A percentile compares a stretch with the other conserved stretches of the same genome.
phyloP scores from a whole-genome alignment of 2,888 invertebrate species.

The Sphecodes monilicornis region DNA sequence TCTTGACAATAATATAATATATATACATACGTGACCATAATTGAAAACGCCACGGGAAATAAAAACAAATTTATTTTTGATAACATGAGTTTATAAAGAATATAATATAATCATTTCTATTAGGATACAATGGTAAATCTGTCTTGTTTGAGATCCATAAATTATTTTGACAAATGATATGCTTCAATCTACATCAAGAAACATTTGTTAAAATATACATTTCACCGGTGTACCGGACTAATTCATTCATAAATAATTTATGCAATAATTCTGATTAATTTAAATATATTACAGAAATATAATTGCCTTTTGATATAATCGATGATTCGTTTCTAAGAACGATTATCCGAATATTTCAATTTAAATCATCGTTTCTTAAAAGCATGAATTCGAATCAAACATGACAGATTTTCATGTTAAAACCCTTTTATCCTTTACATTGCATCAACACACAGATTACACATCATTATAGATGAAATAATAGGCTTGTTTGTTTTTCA shows the following conservation, averaged over 20 bases:
- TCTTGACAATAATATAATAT: conserved; percentile 74
- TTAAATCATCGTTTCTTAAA: conserved; percentile 14
- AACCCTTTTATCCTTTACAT: conserved; percentile 49
- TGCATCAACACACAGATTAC: conserved; percentile 77
- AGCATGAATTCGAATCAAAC: conserved; percentile 55
- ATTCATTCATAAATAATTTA: conserved; percentile 26
- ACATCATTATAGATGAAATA: conserved; percentile 78
- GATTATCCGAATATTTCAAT: conserved; percentile 20
- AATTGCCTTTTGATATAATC: conserved; percentile 18
- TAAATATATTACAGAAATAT: conserved; percentile 43
- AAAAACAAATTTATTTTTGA: conserved; percentile 81
- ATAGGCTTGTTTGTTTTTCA: conserved; percentile 76
- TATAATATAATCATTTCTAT: conserved; percentile 76
- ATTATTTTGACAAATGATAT: not conserved
- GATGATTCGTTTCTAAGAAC: not conserved
- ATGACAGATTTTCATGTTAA: conserved; percentile 67
- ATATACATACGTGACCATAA: conserved; percentile 77
- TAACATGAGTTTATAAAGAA: conserved; percentile 82
- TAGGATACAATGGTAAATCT: conserved; percentile 72
- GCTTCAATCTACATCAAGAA: conserved; percentile 23
- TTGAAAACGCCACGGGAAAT: conserved; percentile 79
- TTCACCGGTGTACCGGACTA: not conserved
- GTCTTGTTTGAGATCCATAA: conserved; percentile 67
- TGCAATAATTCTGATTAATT: conserved; percentile 18
- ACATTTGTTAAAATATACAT: conserved; percentile 33